Percentiles rank a stretch among this genome's conserved stretches.
phyloP scores from a whole-genome alignment of 2,797 vertebrate genomes.

The Smutsia temminckii region DNA sequence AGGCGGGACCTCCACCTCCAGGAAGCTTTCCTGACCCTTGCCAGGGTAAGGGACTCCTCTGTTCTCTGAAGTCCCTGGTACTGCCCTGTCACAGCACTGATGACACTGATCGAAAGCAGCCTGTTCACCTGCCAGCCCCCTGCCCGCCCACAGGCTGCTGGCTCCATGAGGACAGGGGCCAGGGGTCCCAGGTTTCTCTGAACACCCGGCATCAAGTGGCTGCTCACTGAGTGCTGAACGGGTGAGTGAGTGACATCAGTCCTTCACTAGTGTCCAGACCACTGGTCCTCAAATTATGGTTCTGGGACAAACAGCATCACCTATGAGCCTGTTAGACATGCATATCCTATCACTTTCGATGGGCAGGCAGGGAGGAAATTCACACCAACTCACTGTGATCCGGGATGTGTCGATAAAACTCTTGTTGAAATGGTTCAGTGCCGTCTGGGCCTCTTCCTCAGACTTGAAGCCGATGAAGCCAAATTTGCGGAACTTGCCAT shows the following conservation, averaged over 20 bases:
- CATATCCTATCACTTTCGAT: fast-evolving
- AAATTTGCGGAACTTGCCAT: slow-evolving; percentile 96
- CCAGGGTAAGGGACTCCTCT: background rate
- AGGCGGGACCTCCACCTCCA: background rate
- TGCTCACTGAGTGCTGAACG: fast-evolving
- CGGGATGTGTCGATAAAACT: slow-evolving; percentile 95
- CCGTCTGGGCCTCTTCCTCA: slow-evolving; percentile 90
- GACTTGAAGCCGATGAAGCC: slow-evolving; percentile 96
- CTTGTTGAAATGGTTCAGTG: slow-evolving; percentile 91
- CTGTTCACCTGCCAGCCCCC: background rate
- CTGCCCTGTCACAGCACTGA: background rate
- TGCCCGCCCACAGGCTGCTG: background rate
- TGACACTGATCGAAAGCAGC: background rate
- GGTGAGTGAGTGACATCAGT: too few species aligned
- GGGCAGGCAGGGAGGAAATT: fast-evolving
- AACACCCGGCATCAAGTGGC: background rate
- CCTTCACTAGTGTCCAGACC: too few species aligned
- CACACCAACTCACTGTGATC: slow-evolving; percentile 87
- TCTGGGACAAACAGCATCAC: background rate
- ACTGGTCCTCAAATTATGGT: background rate
- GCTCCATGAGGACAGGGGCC: background rate
- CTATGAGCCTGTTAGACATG: fast-evolving
- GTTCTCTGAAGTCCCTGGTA: background rate
- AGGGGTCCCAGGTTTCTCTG: background rate
- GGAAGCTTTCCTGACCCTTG: background rate